Base-by-base conservation (phyloP, 1,140 invertebrate genomes). In the Zaprionus gabonicus region DNA sequence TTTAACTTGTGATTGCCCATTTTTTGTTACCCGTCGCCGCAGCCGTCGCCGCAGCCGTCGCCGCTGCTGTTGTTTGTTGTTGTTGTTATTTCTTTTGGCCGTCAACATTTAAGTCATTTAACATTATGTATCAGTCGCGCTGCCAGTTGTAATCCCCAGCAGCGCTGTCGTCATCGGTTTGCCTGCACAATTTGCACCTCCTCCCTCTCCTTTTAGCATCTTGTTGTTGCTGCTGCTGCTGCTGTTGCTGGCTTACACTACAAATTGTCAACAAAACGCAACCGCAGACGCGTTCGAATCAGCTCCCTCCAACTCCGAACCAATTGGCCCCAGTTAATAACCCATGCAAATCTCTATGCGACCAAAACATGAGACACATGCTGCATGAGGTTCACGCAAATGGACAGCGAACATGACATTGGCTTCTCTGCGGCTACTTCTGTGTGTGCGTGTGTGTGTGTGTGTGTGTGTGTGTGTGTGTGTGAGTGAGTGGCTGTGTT, bases 231-330 rank as follows among this genome's bases (percentile, higher is more conserved):
- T 34, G 31, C 9, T 34, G 31, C 9, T 3, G 31, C 31, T 34
- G 38, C 38, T 15, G 38, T n/a, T 51, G 20, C 20, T 25, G 76
- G 70, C 74, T 80, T 87, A 88, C 74, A 71, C 71, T 88, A 81
- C 84, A 88, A 87, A 84, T 88, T 87, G 84, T 88, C 84, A 87
- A 84, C 84, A 85, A 85, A 81, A 76, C 82, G 75, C 60, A 84
- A 74, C 73, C 82, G 55, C 80, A 83, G 68, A 78, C 71, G 38
- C 59, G 68, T 66, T 36, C 66, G 38, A 38, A 55, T 57, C 41
- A 46, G 23, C 23, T 17, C n/a, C 20, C 10, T 20, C 10, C 44
- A 12, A 1, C 44, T 4, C 44, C 20, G 38, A 5, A 15, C 25
- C 76, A 78, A 77, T 73, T 71, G 66, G 60, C 63, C 59, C 83